Conservation (phyloP, 2,113 vertebrate genomes). For the Colossoma macropomum region DNA sequence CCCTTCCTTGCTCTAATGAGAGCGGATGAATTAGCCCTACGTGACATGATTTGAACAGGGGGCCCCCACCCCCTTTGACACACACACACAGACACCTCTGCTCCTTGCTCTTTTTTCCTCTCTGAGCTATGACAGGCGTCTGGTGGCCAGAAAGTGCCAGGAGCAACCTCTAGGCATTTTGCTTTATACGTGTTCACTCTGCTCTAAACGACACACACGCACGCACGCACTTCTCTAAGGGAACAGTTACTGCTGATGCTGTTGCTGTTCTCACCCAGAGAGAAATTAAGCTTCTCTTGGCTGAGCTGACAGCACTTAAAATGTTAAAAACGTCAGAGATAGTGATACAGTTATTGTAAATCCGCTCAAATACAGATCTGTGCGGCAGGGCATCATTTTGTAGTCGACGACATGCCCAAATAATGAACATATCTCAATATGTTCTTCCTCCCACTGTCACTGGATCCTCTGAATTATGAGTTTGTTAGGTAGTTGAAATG, state of each 20-base stretch:
- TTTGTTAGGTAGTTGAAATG: no score
- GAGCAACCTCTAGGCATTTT: constrained; percentile 71
- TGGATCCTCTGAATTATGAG: no score
- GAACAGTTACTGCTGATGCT: no score
- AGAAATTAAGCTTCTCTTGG: constrained; percentile 80
- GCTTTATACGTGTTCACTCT: constrained; percentile 67
- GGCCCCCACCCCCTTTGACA: constrained; percentile 67
- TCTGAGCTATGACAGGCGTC: constrained; percentile 89
- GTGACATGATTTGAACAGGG: constrained; percentile 95
- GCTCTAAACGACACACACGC: constrained; percentile 54
- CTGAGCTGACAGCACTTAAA: constrained; percentile 81
- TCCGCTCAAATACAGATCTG: no score
- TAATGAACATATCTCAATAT: no score
- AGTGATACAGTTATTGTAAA: no score
- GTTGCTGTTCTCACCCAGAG: constrained; percentile 70
- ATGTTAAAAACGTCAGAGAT: constrained; percentile 40
- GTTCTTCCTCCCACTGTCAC: no score
- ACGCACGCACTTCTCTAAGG: constrained; percentile 39
- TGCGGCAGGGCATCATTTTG: no score
- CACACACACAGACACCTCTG: constrained; percentile 40
- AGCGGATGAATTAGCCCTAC: constrained; percentile 98
- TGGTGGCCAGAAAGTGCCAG: constrained; percentile 77
- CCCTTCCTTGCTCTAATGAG: constrained; percentile 98
- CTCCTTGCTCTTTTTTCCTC: constrained; percentile 63
- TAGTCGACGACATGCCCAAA: no score